Percentiles rank a stretch among this genome's conserved stretches.
phyloP scores from a whole-genome alignment of 2,113 vertebrate genomes.

The Colaptes auratus region DNA sequence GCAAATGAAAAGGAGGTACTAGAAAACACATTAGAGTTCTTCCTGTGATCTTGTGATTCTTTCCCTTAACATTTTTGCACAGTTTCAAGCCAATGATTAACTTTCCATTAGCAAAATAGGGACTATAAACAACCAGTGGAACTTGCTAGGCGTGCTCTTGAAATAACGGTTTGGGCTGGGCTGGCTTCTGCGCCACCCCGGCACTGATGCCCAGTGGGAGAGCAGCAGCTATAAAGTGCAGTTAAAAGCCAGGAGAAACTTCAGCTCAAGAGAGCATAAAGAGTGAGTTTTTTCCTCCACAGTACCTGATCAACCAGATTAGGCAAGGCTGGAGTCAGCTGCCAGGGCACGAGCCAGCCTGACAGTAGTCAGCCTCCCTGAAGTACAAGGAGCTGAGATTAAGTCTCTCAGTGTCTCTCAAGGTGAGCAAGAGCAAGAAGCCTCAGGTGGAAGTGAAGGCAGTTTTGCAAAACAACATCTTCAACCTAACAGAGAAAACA shows the following conservation, averaged over 20 bases:
- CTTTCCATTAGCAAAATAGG: constrained; percentile 5
- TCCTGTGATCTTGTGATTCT: constrained; percentile 45
- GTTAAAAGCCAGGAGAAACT: neutral
- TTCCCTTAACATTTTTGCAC: constrained; percentile 1
- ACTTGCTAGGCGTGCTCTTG: neutral
- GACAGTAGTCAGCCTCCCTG: rapidly evolving
- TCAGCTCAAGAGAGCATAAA: neutral
- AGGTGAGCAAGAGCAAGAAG: neutral
- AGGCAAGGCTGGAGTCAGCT: neutral
- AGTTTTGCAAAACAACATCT: neutral
- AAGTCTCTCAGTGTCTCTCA: rapidly evolving
- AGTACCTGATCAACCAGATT: neutral
- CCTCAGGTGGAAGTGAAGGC: neutral
- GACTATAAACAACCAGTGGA: neutral
- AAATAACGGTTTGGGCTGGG: neutral
- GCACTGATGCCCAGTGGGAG: rapidly evolving
- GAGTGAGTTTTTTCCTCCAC: neutral
- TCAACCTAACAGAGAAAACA: neutral
- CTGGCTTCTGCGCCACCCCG: neutral
- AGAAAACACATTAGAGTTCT: neutral
- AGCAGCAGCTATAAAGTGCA: rapidly evolving
- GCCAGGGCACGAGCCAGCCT: rapidly evolving
- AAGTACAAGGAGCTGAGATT: neutral
- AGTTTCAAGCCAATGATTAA: constrained; percentile 37
- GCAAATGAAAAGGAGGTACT: neutral